A percentile compares a stretch with the other conserved stretches of the same genome.
Evolutionary conservation across 2,113 vertebrate species (phyloP).

Genomic region (Hippolais icterina): DNA sequence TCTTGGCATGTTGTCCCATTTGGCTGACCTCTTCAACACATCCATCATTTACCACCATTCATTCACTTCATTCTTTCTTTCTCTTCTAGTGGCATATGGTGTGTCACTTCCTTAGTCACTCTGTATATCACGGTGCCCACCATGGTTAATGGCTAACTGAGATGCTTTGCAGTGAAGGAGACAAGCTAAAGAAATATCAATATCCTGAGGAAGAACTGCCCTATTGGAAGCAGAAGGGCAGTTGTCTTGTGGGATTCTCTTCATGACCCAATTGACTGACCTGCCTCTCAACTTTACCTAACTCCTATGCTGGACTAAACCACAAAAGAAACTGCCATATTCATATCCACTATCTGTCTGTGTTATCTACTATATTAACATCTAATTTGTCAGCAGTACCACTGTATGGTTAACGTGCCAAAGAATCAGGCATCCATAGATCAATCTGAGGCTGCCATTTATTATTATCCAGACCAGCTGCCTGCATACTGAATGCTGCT

Average conservation of each 20-base stretch:
- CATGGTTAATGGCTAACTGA: not conserved
- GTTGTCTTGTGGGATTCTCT: not conserved
- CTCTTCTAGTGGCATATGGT: not conserved
- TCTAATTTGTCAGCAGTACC: not conserved
- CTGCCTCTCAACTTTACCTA: not conserved
- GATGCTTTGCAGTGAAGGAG: not conserved
- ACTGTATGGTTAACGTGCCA: not conserved
- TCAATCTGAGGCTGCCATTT: not conserved
- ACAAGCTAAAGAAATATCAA: not conserved
- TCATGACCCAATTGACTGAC: not conserved
- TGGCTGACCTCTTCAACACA: accelerated
- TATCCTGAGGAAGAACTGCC: not conserved
- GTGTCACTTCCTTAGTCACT: not conserved
- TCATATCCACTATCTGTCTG: not conserved
- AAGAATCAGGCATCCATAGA: not conserved
- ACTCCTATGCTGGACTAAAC: not conserved
- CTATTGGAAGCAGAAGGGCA: not conserved
- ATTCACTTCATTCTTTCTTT: not conserved
- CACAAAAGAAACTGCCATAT: not conserved
- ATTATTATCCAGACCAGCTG: not conserved
- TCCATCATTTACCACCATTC: not conserved
- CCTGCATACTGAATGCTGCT: not conserved
- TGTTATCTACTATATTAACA: not conserved
- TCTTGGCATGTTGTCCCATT: not conserved
- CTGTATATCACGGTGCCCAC: not conserved